These are phyloP conservation scores for Scaptomyza montana DNA, from an alignment of 1,140 invertebrate genomes.

Conservation along the genomic window DNA sequence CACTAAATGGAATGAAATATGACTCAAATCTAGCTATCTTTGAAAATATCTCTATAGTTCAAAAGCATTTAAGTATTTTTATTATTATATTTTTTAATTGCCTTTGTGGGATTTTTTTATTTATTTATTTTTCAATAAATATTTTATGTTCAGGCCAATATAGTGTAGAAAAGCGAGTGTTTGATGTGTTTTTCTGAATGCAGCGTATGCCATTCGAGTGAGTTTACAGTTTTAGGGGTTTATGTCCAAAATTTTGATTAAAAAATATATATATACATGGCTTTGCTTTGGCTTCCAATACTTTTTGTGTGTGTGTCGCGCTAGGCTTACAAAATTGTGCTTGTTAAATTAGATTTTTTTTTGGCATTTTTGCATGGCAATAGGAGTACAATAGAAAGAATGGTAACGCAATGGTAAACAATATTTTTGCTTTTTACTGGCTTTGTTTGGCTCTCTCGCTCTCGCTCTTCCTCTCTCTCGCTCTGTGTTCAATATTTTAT, in stretches of 20 bases:
- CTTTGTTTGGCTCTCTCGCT: not conserved
- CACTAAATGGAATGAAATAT: too few relatives aligned
- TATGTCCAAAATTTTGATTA: slow-evolving; percentile 60
- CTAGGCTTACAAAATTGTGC: slow-evolving; percentile 46
- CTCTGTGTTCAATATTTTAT: slow-evolving; percentile 59
- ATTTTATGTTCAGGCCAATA: not conserved
- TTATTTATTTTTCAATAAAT: slow-evolving; percentile 1
- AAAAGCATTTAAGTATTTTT: not conserved
- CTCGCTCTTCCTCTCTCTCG: not conserved
- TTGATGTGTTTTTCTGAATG: not conserved
- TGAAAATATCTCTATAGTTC: not conserved
- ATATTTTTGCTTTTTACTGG: slow-evolving; percentile 36
- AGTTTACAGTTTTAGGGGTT: slow-evolving; percentile 36
- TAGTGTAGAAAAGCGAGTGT: slow-evolving; percentile 1
- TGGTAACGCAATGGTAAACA: slow-evolving; percentile 49
- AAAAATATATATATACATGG: slow-evolving; percentile 52
- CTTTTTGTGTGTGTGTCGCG: not conserved
- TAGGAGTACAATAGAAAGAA: slow-evolving; percentile 18
- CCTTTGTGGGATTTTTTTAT: not conserved
- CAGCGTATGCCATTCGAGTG: not conserved
- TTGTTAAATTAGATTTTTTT: slow-evolving; percentile 69
- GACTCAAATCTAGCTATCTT: not conserved
- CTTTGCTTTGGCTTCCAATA: slow-evolving; percentile 62
- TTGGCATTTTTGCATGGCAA: slow-evolving; percentile 39
- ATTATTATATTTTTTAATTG: not conserved